Base-by-base conservation (phyloP, 1,140 invertebrate species). In the Brevipalpus yothersi region DNA sequence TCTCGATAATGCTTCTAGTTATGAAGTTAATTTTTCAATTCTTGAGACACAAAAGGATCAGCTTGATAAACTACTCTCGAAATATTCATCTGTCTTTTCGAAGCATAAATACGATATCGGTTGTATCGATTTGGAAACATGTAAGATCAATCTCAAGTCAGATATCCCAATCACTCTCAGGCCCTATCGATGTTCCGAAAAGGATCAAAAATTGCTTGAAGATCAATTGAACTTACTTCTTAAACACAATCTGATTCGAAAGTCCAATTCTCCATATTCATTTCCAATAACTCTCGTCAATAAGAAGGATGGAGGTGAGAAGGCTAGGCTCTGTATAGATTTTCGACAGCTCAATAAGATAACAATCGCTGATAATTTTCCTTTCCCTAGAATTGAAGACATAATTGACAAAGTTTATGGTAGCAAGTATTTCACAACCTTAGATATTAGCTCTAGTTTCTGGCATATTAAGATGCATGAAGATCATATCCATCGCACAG, bases 401-500 rank as follows among this genome's bases (percentile, higher is more conserved):
- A 17, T 56, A 9, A 21, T 60, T 45, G 56, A 61, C 47, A n/a
- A 23, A 10, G 17, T 61, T 4, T 10, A 31, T n/a, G 53, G 31
- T 5, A 60, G 55, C 13, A 63, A 61, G 21, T 61, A 59, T 43
- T 58, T 63, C 15, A 19, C 41, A 1, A 45, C 59, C 5, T 31
- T 65, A 5, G 63, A 63, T 49, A 41, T 63, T 10, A 21, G 17
- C 11, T 64, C 66, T 54, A 71, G 69, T 10, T 74, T 67, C 62
- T 67, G 66, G 58, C 69, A 73, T 54, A 63, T 72, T 2, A 41
- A 58, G 13, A 61, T 72, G 1, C 51, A 66, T 39, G 62, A 67
- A 39, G 19, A 62, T 31, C 62, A 62, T 61, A 62, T 56, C 49
- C 63, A 67, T 15, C 69, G 67, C 65, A 64, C 63, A 1, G 63